Evolutionary conservation across 2,888 invertebrate genomes (phyloP).

Genomic region (Augochlorella aurata): DNA sequence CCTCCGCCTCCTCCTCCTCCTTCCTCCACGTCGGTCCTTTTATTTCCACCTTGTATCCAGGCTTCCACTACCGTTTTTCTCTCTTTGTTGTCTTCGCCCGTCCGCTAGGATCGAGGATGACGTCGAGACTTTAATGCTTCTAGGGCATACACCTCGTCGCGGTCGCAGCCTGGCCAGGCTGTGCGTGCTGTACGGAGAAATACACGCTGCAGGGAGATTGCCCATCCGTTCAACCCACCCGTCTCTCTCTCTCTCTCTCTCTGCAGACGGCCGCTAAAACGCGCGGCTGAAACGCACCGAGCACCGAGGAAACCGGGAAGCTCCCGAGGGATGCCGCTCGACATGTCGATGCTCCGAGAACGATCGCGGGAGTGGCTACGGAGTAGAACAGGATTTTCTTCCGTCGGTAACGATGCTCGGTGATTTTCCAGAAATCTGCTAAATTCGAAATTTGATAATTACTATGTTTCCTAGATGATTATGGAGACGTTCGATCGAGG

Average conservation of each 20-base stretch:
- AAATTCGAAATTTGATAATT: too few relatives aligned
- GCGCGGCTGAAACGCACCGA: slow-evolving; percentile 8
- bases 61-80: slow-evolving; percentile 71
- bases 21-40: slow-evolving; percentile 60
- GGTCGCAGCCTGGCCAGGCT: slow-evolving; percentile 2
- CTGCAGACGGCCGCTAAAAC: slow-evolving; percentile 48
- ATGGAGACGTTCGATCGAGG: too few relatives aligned
- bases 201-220: slow-evolving; percentile 65
- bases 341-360: neutral
- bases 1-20: slow-evolving; percentile 28
- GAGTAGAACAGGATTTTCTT: too few relatives aligned
- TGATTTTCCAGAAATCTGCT: too few relatives aligned
- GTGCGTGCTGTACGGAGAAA: slow-evolving; percentile 33
- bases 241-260: too few relatives aligned
- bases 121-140: slow-evolving; percentile 76
- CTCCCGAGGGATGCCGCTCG: slow-evolving; percentile 10
- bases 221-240: slow-evolving; percentile 73
- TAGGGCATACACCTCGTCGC: slow-evolving; percentile 68
- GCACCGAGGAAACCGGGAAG: slow-evolving; percentile 21
- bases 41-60: slow-evolving; percentile 73
- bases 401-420: too few relatives aligned
- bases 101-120: slow-evolving; percentile 75
- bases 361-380: neutral
- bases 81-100: slow-evolving; percentile 75
- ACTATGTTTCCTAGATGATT: too few relatives aligned